Conservation (phyloP, 2,888 invertebrate genomes). For the Euzetes globulus region DNA sequence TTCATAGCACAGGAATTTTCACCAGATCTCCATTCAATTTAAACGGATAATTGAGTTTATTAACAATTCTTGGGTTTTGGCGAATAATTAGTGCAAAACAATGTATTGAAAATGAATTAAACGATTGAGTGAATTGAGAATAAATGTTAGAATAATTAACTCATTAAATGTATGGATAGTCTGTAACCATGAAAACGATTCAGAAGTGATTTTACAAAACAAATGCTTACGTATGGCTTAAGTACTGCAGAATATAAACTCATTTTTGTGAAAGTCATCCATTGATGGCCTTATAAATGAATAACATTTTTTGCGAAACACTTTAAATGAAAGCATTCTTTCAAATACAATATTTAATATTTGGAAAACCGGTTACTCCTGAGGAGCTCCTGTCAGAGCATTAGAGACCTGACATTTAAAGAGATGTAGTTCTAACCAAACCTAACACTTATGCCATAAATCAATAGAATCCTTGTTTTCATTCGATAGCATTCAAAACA, state of each 20-base stretch:
- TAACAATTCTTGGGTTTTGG: too few species aligned
- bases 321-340: too few species aligned
- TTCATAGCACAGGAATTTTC: too few species aligned
- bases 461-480: too few species aligned
- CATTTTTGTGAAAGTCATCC: background rate
- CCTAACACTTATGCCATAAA: background rate
- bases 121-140: background rate
- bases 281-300: too few species aligned
- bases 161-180: background rate
- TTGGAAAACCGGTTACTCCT: slow-evolving; percentile 14
- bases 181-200: slow-evolving; percentile 14
- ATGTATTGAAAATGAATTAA: background rate
- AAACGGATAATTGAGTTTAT: too few species aligned
- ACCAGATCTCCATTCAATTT: too few species aligned
- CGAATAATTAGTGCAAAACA: too few species aligned
- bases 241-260: background rate
- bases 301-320: too few species aligned
- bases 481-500: too few species aligned
- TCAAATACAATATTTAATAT: background rate
- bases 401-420: background rate
- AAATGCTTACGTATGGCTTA: slow-evolving; percentile 16
- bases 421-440: background rate
- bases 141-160: too few species aligned
- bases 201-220: slow-evolving; percentile 1
- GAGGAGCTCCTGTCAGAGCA: background rate